Conservation (phyloP, 92 coral and sea anemone genomes). For the Diadumene lineata region DNA sequence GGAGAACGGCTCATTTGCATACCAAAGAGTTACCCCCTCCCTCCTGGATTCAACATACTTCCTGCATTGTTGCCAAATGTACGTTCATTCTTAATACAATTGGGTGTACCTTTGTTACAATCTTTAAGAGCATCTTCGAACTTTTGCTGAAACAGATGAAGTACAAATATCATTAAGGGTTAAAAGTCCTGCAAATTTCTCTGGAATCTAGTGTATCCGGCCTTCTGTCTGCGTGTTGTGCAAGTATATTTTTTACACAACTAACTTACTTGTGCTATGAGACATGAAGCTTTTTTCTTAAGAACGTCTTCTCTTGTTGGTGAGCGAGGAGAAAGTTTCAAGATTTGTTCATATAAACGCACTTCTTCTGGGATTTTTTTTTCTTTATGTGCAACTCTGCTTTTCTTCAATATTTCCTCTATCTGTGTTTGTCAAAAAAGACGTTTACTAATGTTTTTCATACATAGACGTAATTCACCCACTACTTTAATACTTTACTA, state of each 20-base stretch:
- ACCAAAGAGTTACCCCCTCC: too few relatives aligned
- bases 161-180: too few relatives aligned
- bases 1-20: too few relatives aligned
- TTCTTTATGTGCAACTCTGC: conserved; percentile 4
- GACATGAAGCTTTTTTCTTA: not conserved
- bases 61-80: too few relatives aligned
- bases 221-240: too few relatives aligned
- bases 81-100: not conserved
- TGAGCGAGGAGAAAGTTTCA: not conserved
- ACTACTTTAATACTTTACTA: too few relatives aligned
- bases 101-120: not conserved
- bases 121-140: not conserved
- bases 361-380: not conserved
- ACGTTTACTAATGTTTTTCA: not conserved
- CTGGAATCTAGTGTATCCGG: too few relatives aligned
- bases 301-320: not conserved
- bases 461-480: too few relatives aligned
- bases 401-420: not conserved
- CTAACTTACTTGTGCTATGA: not conserved
- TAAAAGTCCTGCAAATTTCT: too few relatives aligned
- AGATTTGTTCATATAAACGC: not conserved
- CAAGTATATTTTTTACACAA: not conserved
- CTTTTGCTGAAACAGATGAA: not conserved
- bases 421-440: not conserved
- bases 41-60: too few relatives aligned